phyloP scores from a whole-genome alignment of 1,140 invertebrate genomes.

The Galendromus occidentalis region DNA sequence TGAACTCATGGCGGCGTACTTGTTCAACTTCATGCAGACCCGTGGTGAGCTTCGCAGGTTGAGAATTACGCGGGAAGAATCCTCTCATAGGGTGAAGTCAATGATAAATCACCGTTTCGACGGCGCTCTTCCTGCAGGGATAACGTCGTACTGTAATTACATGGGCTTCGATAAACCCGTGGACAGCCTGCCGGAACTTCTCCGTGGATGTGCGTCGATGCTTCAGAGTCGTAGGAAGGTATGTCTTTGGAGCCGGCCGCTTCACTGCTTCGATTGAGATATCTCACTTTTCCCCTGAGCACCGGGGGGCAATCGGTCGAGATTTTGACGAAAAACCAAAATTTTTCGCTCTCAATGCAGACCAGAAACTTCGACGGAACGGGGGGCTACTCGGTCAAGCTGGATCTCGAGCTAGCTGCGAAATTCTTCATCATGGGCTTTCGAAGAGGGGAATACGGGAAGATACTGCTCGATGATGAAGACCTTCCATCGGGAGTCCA shows the following conservation, averaged over 20 bases:
- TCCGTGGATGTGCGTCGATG: not conserved
- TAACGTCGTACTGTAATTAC: not conserved
- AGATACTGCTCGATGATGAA: not conserved
- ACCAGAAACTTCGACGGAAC: not conserved
- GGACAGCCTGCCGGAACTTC: not conserved
- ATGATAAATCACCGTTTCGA: not conserved
- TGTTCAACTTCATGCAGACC: not conserved
- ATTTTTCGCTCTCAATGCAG: too few species aligned
- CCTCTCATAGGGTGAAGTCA: not conserved
- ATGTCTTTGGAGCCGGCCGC: too few species aligned
- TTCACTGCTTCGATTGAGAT: too few species aligned
- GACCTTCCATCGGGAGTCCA: not conserved
- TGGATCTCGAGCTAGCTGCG: not conserved
- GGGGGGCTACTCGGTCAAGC: not conserved
- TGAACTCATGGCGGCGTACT: slow-evolving; percentile 1
- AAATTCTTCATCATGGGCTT: not conserved
- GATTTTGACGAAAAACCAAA: too few species aligned
- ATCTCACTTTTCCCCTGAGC: too few species aligned
- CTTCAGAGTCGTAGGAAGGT: not conserved
- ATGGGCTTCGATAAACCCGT: not conserved
- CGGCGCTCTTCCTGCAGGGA: not conserved
- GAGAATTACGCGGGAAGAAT: not conserved
- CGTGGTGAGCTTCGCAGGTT: not conserved
- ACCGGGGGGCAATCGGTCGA: too few species aligned
- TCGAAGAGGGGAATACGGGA: not conserved